Evolutionary conservation across 2,888 invertebrate species (phyloP), one percentile per base, ranked within the genome.

Genomic region (Oligia latruncula): DNA sequence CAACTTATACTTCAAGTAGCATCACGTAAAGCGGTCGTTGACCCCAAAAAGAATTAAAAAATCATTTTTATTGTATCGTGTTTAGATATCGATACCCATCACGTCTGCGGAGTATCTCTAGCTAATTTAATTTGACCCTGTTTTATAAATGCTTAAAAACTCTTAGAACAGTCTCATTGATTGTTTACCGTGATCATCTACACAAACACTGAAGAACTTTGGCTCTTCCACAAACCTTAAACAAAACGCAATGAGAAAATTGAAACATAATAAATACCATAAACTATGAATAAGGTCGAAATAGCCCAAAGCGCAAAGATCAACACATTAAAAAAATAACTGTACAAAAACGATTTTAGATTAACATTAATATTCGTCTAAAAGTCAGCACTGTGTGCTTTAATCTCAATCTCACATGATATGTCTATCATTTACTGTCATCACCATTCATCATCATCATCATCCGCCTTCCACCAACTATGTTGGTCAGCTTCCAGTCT

Each of bases 401-500:
- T 75, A 77, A 87, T 83, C 83, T 86, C 83, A 83, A 88, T 86
- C 87, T 89, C 88, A 78, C 78, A 72, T 71, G 84, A 82, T 86
- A 86, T 83, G 85, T 78, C 35, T 82, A 68, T 75, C 68, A 60
- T 29, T 40, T 62, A 70, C 68, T 15, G 46, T 43, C 74, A 66
- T 80, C 77, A 78, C 66, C 49, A 60, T 23, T 29, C 81, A 80
- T 55, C 52, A 49, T 11, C 74, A 65, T 20, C 68, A 71, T 23
- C 11, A 65, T 11, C 40, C 13, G 70, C 78, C 60, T 4, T 4
- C n/a, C 65, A 68, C 86, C 86, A 86, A 82, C 82, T 71, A 64
- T n/a, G 81, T 85, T 46, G 85, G 85, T 43, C 29, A 9, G 60
- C 80, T 23, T 4, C 43, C 58, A 79, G 60, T 55, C 40, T 80